Conservation (phyloP, 2,797 vertebrate species). For the Tolypeutes matacus region DNA sequence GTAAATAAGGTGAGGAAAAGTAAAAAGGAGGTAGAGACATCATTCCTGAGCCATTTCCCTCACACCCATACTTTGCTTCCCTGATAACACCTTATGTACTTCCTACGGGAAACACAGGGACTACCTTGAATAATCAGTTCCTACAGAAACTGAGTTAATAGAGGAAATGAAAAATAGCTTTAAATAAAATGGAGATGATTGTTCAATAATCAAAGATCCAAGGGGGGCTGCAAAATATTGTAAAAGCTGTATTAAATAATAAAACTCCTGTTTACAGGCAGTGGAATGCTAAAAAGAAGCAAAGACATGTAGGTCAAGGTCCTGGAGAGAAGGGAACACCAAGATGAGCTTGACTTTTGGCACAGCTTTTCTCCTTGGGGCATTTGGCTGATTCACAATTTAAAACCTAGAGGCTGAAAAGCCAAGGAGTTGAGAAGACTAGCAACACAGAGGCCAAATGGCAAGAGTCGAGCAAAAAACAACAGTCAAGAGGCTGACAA, state of each 20-base stretch:
- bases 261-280: conserved; percentile 4
- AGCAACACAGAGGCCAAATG: not conserved
- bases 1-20: not conserved
- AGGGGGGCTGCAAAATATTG: not conserved
- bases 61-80: not conserved
- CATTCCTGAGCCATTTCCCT: not conserved
- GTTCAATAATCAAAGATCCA: not conserved
- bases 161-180: conserved; percentile 7
- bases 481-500: not conserved
- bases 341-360: not conserved
- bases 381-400: conserved; percentile 12
- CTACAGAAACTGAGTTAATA: not conserved
- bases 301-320: not conserved
- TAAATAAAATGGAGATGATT: not conserved
- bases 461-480: not conserved
- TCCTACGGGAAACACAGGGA: not conserved
- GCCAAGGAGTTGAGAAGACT: conserved; percentile 28
- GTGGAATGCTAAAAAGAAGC: not conserved
- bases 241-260: not conserved
- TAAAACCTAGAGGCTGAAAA: not conserved
- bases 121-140: not conserved
- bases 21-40: not conserved
- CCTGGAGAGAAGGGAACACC: not conserved
- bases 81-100: not conserved
- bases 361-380: not conserved